Evolutionary conservation across 2,888 invertebrate species (phyloP).

Genomic region (Luperina nickerlii): DNA sequence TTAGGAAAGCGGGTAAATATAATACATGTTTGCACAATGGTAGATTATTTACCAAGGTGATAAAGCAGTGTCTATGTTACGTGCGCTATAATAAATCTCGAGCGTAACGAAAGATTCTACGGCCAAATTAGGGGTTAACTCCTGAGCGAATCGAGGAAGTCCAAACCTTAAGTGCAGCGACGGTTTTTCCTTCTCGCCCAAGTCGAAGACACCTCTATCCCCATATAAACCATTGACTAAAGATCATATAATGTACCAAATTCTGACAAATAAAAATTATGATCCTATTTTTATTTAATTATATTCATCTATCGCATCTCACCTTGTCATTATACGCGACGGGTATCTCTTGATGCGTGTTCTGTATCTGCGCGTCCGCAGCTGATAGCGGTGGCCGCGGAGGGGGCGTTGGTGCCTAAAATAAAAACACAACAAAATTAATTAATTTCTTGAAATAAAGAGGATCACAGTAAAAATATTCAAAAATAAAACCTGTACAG

Average conservation of each 20-base stretch:
- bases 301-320: neutral
- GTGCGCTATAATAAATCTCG: neutral
- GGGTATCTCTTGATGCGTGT: constrained; percentile 92
- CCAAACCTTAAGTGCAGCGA: neutral
- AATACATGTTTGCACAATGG: neutral
- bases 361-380: constrained; percentile 83
- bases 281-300: neutral
- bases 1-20: neutral
- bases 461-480: neutral
- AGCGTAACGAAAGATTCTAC: neutral
- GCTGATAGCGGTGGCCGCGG: constrained; percentile 92
- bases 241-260: too few relatives aligned
- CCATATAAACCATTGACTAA: too few relatives aligned
- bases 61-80: neutral
- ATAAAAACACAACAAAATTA: constrained; percentile 74
- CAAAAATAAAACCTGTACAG: neutral
- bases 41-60: neutral
- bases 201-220: neutral
- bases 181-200: neutral
- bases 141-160: neutral
- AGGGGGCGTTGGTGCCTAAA: constrained; percentile 93
- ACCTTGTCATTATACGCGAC: constrained; percentile 98
- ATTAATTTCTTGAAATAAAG: neutral
- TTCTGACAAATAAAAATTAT: too few relatives aligned
- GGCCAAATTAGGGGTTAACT: neutral